Evolutionary conservation across 2,888 invertebrate species (phyloP), one percentile per base, ranked within the genome.

Genomic region (Zelleria hepariella): DNA sequence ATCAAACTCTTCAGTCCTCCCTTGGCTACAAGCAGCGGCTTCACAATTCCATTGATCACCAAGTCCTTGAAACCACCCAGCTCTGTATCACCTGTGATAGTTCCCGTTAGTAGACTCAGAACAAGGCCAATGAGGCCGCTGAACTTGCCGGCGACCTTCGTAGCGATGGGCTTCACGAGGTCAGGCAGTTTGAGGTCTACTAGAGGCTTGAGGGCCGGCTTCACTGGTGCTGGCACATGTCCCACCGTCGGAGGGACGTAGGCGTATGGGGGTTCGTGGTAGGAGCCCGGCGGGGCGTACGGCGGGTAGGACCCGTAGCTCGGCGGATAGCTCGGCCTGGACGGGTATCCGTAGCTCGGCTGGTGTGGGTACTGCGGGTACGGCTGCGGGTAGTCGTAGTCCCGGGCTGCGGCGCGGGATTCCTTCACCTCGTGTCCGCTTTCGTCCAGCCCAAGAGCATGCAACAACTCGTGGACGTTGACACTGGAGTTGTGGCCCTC

Each of bases 1-100:
- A 89, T 80, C 60, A 89, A 64, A 5, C 80, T 69, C 64, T 86
- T 86, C 7, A 89, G 65, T 1, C 83, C 82, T 2, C 79, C 78
- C 68, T 84, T 86, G 25, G 80, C 79, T 0, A 69, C 60, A 42
- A 85, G 66, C 5, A 88, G 68, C 1, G 87, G 85, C 61, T 74
- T 82, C 47, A 88, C 63, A 60, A 89, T 78, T 7, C 85, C 84
- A 48, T 85, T 80, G 48, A 84, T 72, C 20, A 86, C 65, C 4
- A 83, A 65, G 42, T 82, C 82, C 62, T 79, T 82, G 26, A 88
- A 73, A 15, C 85, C 86, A 64, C 71, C 74, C 52, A 80, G 58
- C 62, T 78, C 71, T 2, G 74, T 62, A 58, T 75, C 77, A 25
- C 76, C 76, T 0, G 74, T 64, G 5, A 72, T 62, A 0, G 79